Percentiles rank a stretch among this genome's conserved stretches.
Conservation (phyloP, 2,113 vertebrate genomes). For the Embiotoca jacksoni region DNA sequence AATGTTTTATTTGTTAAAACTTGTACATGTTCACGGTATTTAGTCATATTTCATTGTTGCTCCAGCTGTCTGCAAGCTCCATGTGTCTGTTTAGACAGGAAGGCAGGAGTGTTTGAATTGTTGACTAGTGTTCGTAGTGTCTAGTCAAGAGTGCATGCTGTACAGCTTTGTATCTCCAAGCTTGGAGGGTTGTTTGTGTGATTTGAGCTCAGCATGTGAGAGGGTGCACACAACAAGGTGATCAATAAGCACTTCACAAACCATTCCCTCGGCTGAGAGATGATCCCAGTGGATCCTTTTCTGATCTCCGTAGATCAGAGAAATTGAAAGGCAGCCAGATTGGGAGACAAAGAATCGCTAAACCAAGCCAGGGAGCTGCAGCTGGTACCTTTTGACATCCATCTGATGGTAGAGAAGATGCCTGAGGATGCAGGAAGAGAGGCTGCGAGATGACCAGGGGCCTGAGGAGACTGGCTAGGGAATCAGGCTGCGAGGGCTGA, state of each 20-base stretch:
- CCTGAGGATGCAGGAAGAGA: constrained; percentile 48
- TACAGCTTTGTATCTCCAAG: constrained; percentile 52
- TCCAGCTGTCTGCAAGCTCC: constrained; percentile 4
- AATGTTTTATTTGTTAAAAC: constrained; percentile 49
- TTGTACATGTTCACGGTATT: constrained; percentile 21
- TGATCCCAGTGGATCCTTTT: constrained; percentile 72
- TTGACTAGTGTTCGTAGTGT: constrained; percentile 55
- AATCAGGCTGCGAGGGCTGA: constrained; percentile 23
- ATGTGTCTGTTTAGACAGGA: constrained; percentile 30
- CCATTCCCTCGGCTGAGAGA: constrained; percentile 64
- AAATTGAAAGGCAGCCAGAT: constrained; percentile 40
- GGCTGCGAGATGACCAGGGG: constrained; percentile 20
- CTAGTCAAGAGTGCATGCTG: constrained; percentile 2
- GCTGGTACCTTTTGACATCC: constrained; percentile 67
- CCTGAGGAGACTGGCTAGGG: constrained; percentile 10
- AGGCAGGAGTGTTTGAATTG: constrained; percentile 52
- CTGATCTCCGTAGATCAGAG: constrained; percentile 71
- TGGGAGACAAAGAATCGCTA: constrained; percentile 64
- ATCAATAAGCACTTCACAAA: constrained; percentile 82
- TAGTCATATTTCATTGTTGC: constrained; percentile 25
- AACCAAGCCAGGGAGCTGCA: constrained; percentile 48
- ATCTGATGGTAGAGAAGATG: constrained; percentile 64
- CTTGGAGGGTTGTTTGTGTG: constrained; percentile 65
- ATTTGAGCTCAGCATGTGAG: constrained; percentile 59
- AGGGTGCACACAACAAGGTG: constrained; percentile 74